phyloP scores from a whole-genome alignment of 1,140 invertebrate genomes.

The Stenopsyche tienmushanensis region DNA sequence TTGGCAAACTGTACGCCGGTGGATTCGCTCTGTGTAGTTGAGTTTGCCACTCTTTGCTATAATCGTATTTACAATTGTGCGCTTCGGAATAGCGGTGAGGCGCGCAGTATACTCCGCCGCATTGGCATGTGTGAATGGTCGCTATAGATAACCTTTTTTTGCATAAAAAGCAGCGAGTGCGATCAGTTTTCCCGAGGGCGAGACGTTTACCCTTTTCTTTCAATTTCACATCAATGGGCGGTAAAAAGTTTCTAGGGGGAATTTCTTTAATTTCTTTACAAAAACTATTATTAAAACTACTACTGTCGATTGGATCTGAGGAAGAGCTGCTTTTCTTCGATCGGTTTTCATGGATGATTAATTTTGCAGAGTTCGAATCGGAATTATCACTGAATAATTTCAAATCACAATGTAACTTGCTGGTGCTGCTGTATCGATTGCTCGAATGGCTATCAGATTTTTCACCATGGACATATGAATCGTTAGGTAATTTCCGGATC shows the following conservation, averaged over 20 bases:
- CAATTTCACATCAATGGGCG: constrained; percentile 15
- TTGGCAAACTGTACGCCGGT: constrained; percentile 63
- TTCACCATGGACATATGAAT: background rate
- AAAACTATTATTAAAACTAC: background rate
- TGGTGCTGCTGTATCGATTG: too few species aligned
- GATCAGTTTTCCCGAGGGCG: constrained; percentile 44
- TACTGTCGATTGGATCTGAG: background rate
- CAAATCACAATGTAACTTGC: too few species aligned
- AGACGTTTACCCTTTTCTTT: constrained; percentile 21
- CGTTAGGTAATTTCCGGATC: constrained; percentile 7
- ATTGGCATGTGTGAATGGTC: constrained; percentile 73
- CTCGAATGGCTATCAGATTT: background rate
- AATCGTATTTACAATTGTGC: constrained; percentile 78
- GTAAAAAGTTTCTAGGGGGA: background rate
- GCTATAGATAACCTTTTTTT: constrained; percentile 70
- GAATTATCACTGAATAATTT: constrained; percentile 2
- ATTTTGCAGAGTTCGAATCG: background rate
- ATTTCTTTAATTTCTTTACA: constrained; percentile 8
- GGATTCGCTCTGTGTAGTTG: constrained; percentile 67
- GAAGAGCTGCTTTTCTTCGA: background rate
- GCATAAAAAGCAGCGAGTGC: constrained; percentile 65
- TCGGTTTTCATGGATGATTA: background rate
- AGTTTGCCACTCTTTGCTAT: constrained; percentile 69
- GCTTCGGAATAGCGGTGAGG: constrained; percentile 77
- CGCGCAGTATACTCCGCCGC: constrained; percentile 72